phyloP scores from a whole-genome alignment of 1,140 invertebrate genomes.

The Argopecten irradians region DNA sequence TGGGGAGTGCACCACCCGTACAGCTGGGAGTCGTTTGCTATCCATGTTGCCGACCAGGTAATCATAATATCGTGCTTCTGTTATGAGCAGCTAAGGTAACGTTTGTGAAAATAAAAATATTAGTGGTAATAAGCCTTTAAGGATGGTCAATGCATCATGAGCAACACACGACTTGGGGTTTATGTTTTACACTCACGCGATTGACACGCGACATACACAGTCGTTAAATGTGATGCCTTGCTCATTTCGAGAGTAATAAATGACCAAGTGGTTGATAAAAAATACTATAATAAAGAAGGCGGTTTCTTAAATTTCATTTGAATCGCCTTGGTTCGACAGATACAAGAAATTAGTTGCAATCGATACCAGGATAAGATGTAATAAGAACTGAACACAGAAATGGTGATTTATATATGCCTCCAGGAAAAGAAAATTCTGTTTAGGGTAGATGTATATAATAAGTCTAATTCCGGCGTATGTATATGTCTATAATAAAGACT shows the following conservation, averaged over 20 bases:
- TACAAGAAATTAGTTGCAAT: neutral
- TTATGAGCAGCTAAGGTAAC: neutral
- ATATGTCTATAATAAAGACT: neutral
- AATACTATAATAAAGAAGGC: neutral
- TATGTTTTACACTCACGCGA: neutral
- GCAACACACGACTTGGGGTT: neutral
- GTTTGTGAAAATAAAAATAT: neutral
- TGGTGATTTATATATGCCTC: neutral
- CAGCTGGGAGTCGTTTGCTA: neutral
- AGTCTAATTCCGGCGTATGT: neutral
- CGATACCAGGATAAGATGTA: neutral
- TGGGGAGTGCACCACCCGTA: neutral
- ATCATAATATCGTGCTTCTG: neutral
- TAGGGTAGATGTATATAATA: neutral
- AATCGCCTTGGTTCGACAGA: neutral
- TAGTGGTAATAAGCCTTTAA: neutral
- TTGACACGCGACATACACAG: neutral
- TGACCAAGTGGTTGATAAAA: neutral
- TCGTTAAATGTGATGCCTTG: slow-evolving; percentile 15
- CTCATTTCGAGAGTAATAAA: neutral
- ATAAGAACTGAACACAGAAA: neutral
- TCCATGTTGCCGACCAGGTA: neutral
- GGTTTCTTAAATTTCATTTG: slow-evolving; percentile 23
- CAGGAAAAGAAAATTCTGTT: neutral
- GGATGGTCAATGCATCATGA: neutral